phyloP scores from a whole-genome alignment of 2,113 vertebrate species.

The Heterotilapia buettikoferi region DNA sequence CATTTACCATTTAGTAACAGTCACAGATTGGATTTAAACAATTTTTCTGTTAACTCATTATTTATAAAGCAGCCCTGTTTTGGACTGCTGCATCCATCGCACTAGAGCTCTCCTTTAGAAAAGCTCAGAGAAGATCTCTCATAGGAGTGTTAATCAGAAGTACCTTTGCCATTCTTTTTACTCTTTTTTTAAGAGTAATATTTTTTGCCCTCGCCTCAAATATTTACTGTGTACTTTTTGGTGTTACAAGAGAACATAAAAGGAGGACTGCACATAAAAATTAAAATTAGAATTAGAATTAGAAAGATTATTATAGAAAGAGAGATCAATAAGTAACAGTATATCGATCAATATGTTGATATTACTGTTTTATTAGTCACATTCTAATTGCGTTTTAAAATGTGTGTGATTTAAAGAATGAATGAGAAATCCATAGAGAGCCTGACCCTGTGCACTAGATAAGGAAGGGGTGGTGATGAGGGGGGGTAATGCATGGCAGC shows the following conservation, averaged over 20 bases:
- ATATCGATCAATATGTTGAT: neutral
- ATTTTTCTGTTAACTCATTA: neutral
- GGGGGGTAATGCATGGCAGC: neutral
- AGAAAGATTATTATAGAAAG: neutral
- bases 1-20: neutral
- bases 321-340: neutral
- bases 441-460: neutral
- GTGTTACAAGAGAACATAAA: neutral
- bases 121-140: neutral
- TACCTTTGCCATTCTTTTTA: neutral
- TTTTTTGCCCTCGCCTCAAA: neutral
- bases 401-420: neutral
- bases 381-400: neutral
- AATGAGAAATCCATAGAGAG: neutral
- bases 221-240: neutral
- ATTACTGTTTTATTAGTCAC: neutral
- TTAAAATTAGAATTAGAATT: too few species aligned
- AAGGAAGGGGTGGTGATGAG: neutral
- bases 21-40: neutral
- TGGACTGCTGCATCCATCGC: neutral
- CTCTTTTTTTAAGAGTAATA: neutral
- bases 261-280: neutral
- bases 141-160: neutral
- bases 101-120: neutral
- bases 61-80: neutral